Conservation (phyloP, 2,888 invertebrate species). For the Hyposoter dolosus region DNA sequence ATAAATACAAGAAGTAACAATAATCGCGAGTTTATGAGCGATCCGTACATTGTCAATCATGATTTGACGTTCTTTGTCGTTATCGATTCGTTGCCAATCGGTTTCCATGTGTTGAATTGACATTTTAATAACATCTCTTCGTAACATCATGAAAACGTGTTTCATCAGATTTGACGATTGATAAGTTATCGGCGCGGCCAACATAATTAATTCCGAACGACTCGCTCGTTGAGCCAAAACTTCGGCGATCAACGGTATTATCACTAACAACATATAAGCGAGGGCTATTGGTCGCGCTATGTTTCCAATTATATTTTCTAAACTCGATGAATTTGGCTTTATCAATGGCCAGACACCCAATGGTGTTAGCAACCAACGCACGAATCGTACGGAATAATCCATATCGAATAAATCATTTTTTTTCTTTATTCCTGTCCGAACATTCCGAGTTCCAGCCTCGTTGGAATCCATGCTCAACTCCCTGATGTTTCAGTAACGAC, state of each 20-base stretch:
- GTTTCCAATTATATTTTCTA: slow-evolving; percentile 21
- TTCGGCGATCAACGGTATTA: slow-evolving; percentile 35
- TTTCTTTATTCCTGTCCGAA: not conserved
- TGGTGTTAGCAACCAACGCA: slow-evolving; percentile 45
- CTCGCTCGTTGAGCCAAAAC: slow-evolving; percentile 28
- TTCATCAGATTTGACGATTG: slow-evolving; percentile 41
- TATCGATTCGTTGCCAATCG: slow-evolving; percentile 69
- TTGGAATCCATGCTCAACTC: not conserved
- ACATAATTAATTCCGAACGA: slow-evolving; percentile 14
- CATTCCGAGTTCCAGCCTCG: not conserved
- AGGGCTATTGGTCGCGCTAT: slow-evolving; percentile 20
- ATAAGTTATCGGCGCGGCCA: slow-evolving; percentile 56
- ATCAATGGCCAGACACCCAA: slow-evolving; percentile 62
- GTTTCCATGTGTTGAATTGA: slow-evolving; percentile 62
- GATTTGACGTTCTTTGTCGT: slow-evolving; percentile 60
- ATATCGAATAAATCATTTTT: slow-evolving; percentile 43
- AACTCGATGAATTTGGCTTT: slow-evolving; percentile 37
- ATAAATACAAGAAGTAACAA: slow-evolving; percentile 72
- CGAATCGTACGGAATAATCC: slow-evolving; percentile 33
- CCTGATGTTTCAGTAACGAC: not conserved
- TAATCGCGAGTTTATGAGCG: slow-evolving; percentile 65
- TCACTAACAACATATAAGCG: slow-evolving; percentile 18
- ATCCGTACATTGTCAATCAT: slow-evolving; percentile 68
- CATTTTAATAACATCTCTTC: slow-evolving; percentile 19
- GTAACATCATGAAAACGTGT: slow-evolving; percentile 43